Evolutionary conservation across 1,140 invertebrate species (phyloP).

Genomic region (Antheraea pernyi): DNA sequence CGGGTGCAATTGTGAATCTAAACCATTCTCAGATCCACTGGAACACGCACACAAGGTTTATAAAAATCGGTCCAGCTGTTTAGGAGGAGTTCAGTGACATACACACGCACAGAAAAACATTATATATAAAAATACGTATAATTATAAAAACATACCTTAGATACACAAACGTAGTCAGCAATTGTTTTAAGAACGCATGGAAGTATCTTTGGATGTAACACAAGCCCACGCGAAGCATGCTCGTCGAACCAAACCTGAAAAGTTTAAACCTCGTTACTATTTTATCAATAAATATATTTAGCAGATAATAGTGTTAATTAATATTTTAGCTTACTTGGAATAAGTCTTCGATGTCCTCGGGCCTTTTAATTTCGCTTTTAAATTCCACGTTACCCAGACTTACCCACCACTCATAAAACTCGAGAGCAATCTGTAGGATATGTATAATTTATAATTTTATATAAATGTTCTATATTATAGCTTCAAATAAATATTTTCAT

Average conservation of each 20-base stretch:
- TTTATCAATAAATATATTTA: neutral
- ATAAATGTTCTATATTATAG: too few species aligned
- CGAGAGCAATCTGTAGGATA: conserved; percentile 71
- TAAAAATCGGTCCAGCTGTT: too few species aligned
- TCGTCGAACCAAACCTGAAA: conserved; percentile 81
- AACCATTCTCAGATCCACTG: too few species aligned
- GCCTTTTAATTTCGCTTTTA: conserved; percentile 69
- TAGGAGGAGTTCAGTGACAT: too few species aligned
- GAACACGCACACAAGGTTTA: too few species aligned
- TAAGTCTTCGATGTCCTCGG: conserved; percentile 67
- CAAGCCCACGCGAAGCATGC: conserved; percentile 74
- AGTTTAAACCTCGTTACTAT: neutral
- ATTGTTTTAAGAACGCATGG: conserved; percentile 70
- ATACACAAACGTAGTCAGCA: conserved; percentile 58
- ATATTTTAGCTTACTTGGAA: conserved; percentile 54
- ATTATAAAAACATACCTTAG: conserved; percentile 46
- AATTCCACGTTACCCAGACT: conserved; percentile 73
- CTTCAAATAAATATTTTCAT: too few species aligned
- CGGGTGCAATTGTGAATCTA: too few species aligned
- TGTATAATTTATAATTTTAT: conserved; percentile 3
- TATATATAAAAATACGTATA: too few species aligned
- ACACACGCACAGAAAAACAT: too few species aligned
- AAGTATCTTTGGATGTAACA: conserved; percentile 68
- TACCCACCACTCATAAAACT: conserved; percentile 82
- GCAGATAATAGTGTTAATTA: neutral